Evolutionary conservation across 2,888 invertebrate genomes (phyloP).

Genomic region (Stramonita haemastoma): DNA sequence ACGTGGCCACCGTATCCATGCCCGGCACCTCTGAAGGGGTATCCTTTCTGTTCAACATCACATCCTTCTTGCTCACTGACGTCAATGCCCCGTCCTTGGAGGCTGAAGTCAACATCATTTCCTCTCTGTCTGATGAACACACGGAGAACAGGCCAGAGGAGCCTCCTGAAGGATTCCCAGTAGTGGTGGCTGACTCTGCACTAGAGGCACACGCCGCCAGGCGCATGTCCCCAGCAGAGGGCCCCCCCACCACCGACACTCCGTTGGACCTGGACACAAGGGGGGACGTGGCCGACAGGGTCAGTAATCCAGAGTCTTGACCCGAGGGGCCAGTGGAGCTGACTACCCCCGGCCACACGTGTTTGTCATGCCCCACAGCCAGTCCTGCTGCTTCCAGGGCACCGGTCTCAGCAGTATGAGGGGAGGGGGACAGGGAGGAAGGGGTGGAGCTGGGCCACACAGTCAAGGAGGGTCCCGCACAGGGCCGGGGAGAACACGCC

Average conservation of each 20-base stretch:
- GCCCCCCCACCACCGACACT: background rate
- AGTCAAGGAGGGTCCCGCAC: background rate
- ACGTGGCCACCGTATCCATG: background rate
- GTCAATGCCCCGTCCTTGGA: background rate
- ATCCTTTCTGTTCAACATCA: constrained; percentile 26
- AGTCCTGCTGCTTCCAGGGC: constrained; percentile 3
- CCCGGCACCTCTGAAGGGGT: background rate
- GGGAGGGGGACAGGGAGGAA: background rate
- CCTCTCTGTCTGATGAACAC: constrained; percentile 9
- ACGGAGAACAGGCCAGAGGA: background rate
- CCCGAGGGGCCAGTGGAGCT: background rate
- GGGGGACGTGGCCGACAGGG: background rate
- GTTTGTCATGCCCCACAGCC: constrained; percentile 7
- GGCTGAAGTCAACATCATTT: background rate
- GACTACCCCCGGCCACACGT: background rate
- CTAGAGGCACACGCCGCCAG: background rate
- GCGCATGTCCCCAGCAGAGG: background rate
- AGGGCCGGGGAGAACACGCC: constrained; percentile 20
- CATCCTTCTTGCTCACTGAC: constrained; percentile 25
- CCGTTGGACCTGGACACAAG: background rate
- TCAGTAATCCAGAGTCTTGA: constrained; percentile 16
- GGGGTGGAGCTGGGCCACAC: background rate
- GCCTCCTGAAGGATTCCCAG: background rate
- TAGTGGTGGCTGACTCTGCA: background rate
- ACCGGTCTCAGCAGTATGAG: constrained; percentile 23